Evolutionary conservation across 2,797 vertebrate genomes (phyloP), one percentile per base, ranked within the genome.

Genomic region (Adelosebastes latens): DNA sequence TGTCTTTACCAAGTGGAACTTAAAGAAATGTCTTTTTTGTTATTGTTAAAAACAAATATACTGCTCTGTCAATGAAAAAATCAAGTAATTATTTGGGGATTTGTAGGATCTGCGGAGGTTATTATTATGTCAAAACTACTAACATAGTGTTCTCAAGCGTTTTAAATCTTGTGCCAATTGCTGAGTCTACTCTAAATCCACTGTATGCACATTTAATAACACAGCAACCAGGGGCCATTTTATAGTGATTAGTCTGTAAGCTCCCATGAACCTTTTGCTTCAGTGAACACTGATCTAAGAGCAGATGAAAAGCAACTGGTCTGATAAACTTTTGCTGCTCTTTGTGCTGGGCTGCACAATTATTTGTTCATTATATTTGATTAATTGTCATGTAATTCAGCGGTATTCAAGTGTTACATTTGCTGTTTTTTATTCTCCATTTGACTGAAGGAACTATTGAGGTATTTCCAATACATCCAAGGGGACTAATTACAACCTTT

Each of bases 121-220:
- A 53, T 69, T 70, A 32, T 60, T n/a, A 53, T 39, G 18, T 49
- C 29, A 46, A 46, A 78, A 72, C 22, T 65, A 42, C 12, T 16
- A 32, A 22, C 25, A 75, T 36, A 56, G 20, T 55, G 13, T 24
- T 78, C 7, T 64, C 22, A 72, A 27, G 24, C 52, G n/a, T 70
- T 83, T 39, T 9, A 13, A 56, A 24, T 24, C 2, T 24, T 75
- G 34, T 64, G 49, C 72, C 59, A 82, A 18, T 18, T 53, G 53
- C 22, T 60, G 20, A 61, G 58, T 20, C 9, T 7, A 31, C 25
- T 69, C 46, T 63, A 62, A 87, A 74, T 80, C 72, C 61, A 67
- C 49, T 27, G 3, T 14, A 61, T 72, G 53, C 6, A 72, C 60
- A 61, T 76, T 82, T 79, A 80, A 83, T 82, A 69, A 72, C 3